Percentiles rank a stretch among this genome's conserved stretches.
Conservation (phyloP, 2,113 vertebrate genomes). For the Cyanoramphus novaezelandiae region DNA sequence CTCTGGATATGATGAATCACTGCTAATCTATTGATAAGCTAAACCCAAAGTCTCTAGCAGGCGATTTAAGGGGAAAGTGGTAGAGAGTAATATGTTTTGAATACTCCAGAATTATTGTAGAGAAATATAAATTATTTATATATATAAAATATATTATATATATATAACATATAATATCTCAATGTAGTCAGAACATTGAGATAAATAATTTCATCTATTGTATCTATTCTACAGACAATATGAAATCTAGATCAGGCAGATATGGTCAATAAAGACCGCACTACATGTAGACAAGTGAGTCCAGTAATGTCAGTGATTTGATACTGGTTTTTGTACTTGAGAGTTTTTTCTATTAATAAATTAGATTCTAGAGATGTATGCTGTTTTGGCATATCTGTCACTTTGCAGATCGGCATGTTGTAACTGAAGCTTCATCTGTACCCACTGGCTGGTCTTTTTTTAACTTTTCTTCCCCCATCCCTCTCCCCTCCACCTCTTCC, state of each 20-base stretch:
- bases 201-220: not conserved
- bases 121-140: not conserved
- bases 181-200: not conserved
- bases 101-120: not conserved
- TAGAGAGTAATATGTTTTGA: not conserved
- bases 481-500: not conserved
- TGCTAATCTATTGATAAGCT: not conserved
- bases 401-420: not conserved
- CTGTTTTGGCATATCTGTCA: not conserved
- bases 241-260: not conserved
- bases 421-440: not conserved
- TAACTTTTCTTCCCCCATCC: not conserved
- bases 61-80: not conserved
- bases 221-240: not conserved
- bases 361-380: not conserved
- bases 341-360: not conserved
- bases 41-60: not conserved
- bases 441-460: not conserved
- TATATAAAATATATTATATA: too few relatives aligned
- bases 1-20: not conserved
- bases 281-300: not conserved
- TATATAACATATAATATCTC: not conserved
- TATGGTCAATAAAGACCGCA: not conserved
- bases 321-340: not conserved
- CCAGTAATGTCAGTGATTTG: not conserved